Evolutionary conservation across 2,888 invertebrate species (phyloP), one percentile per base, ranked within the genome.

Genomic region (Yponomeuta malinellus): DNA sequence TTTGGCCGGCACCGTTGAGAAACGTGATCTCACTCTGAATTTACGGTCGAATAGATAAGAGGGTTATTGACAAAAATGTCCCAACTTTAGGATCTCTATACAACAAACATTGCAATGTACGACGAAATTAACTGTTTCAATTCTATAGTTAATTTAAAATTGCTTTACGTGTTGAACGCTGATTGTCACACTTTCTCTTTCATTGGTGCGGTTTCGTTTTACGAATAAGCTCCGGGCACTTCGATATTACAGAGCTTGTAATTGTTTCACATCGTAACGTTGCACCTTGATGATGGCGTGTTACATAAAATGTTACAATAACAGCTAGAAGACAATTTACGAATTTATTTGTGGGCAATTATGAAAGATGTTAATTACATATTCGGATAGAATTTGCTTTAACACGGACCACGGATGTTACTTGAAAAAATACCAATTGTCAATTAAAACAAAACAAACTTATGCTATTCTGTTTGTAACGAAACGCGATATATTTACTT

Each of bases 141-240:
- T 48, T 68, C 43, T 8, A 68, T 65, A 12, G 65, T 33, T 65
- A 33, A 65, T 68, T 68, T 48, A 37, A 68, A 68, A 68, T 68
- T 68, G 48, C n/a, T 77, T 78, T 78, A 77, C 76, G 77, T 76
- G 74, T 75, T 77, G 79, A 79, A 77, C 86, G 76, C 82, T 85
- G 85, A 83, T 84, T 77, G 74, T 74, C 73, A 77, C 68, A 80
- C 89, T 90, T 90, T 90, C 89, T 87, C 89, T 89, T 89, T 85
- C 79, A 75, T 79, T 74, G 75, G 43, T 8, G 70, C 71, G 15
- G 52, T 59, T 59, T 12, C 52, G 52, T 59, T 59, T 59, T 59
- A 59, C 52, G 52, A 59, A 59, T 59, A 59, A 59, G 52, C 52
- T 59, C 15, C 52, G 52, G 52, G 52, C 52, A 15, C 15, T 59